Conservation (phyloP, 2,888 invertebrate genomes). For the Monochamus alternatus region DNA sequence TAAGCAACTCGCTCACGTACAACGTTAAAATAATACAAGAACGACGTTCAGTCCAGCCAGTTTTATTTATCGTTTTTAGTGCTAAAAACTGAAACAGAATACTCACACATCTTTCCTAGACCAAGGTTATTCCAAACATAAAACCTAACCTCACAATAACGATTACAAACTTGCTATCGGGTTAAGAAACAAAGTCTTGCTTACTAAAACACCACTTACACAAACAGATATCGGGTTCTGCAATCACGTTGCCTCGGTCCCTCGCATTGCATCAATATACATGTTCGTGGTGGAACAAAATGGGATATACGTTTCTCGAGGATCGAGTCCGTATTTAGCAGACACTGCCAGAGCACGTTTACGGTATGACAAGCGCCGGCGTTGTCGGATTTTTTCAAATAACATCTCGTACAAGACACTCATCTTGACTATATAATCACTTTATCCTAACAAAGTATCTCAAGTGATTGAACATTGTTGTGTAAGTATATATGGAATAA, state of each 20-base stretch:
- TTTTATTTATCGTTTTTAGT: constrained; percentile 14
- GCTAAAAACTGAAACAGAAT: constrained; percentile 4
- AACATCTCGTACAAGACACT: not conserved
- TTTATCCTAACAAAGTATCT: no score
- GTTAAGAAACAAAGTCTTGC: constrained; percentile 25
- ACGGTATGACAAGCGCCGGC: constrained; percentile 44
- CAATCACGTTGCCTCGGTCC: constrained; percentile 25
- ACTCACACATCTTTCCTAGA: constrained; percentile 19
- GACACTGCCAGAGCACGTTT: constrained; percentile 34
- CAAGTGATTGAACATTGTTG: no score
- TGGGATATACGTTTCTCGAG: constrained; percentile 23
- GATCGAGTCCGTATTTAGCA: constrained; percentile 35
- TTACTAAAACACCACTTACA: constrained; percentile 26
- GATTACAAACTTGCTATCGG: constrained; percentile 11
- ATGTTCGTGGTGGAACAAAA: constrained; percentile 26
- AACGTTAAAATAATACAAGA: constrained; percentile 8
- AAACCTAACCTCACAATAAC: constrained; percentile 40
- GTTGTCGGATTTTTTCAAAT: constrained; percentile 33
- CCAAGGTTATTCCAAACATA: constrained; percentile 27
- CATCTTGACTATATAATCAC: not conserved
- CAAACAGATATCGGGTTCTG: constrained; percentile 23
- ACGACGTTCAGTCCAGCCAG: not conserved
- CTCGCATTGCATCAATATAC: constrained; percentile 29
- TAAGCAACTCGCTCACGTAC: not conserved
- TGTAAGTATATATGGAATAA: no score